A percentile compares a stretch with the other conserved stretches of the same genome.
Evolutionary conservation across 2,888 invertebrate species (phyloP).

Genomic region (Dynastes tityus): DNA sequence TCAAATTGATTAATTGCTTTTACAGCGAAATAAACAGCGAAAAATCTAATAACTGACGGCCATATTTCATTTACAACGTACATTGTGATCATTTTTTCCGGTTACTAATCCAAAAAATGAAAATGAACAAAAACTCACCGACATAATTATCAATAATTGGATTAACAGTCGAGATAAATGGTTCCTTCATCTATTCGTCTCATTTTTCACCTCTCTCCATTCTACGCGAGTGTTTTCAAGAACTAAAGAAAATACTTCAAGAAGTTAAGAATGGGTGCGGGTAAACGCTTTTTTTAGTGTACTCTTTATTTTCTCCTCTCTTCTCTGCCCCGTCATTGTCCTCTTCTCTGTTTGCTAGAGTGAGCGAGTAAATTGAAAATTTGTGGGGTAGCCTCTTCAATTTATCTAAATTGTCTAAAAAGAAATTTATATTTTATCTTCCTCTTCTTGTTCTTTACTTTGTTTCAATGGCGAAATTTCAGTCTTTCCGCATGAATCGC

Average conservation of each 20-base stretch:
- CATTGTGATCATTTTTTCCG: slow-evolving; percentile 1
- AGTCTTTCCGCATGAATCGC: too few species aligned
- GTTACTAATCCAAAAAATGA: slow-evolving; percentile 11
- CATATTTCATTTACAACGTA: slow-evolving; percentile 1
- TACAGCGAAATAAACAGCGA: slow-evolving; percentile 7
- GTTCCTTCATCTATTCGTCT: neutral
- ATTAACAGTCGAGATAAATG: neutral
- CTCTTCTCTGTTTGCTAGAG: slow-evolving; percentile 1
- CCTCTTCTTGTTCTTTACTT: slow-evolving; percentile 14
- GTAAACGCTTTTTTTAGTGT: neutral
- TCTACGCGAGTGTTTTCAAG: neutral
- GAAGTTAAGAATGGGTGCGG: neutral
- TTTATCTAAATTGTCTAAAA: slow-evolving; percentile 29
- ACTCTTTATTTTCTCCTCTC: neutral
- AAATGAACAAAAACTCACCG: slow-evolving; percentile 18
- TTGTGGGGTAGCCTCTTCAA: slow-evolving; percentile 30
- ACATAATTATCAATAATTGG: slow-evolving; percentile 17
- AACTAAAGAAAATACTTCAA: slow-evolving; percentile 12
- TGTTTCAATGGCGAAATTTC: neutral
- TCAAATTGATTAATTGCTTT: slow-evolving; percentile 18
- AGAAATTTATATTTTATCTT: slow-evolving; percentile 29
- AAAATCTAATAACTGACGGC: slow-evolving; percentile 5
- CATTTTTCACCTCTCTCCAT: neutral
- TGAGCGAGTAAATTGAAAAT: slow-evolving; percentile 34
- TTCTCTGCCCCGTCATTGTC: neutral